Percentiles rank a stretch among this genome's conserved stretches.
Conservation (phyloP, 2,797 vertebrate species). For the Neostethus bicornis region DNA sequence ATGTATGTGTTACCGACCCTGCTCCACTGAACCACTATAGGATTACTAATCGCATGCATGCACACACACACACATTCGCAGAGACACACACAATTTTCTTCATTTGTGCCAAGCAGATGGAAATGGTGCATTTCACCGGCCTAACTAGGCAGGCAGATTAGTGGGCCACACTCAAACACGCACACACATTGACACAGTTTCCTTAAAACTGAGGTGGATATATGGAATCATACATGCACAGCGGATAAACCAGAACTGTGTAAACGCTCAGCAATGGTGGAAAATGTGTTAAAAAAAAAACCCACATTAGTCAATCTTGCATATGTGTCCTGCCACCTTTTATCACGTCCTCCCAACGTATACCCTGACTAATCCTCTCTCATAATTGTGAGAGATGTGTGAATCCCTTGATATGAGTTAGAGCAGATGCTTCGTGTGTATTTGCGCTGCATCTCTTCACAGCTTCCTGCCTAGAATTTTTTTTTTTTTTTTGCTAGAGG, state of each 20-base stretch:
- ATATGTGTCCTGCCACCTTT: constrained; percentile 30
- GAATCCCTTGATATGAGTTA: background rate
- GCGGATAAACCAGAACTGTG: constrained; percentile 30
- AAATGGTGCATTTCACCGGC: constrained; percentile 60
- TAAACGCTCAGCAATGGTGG: constrained; percentile 12
- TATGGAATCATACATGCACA: constrained; percentile 42
- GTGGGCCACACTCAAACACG: constrained; percentile 21
- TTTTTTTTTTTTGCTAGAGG: constrained; percentile 31
- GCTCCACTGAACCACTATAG: constrained; percentile 35
- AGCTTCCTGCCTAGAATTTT: constrained; percentile 19
- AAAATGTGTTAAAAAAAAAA: constrained; percentile 25
- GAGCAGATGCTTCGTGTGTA: constrained; percentile 12
- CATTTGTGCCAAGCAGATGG: constrained; percentile 64
- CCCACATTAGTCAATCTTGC: constrained; percentile 14
- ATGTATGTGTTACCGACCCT: constrained; percentile 24
- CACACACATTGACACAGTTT: constrained; percentile 10
- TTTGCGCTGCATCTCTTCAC: constrained; percentile 39
- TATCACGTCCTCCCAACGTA: constrained; percentile 21
- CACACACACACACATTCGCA: background rate
- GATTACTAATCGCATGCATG: constrained; percentile 43
- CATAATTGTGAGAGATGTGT: constrained; percentile 2
- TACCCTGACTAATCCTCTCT: constrained; percentile 9
- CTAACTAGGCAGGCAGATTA: constrained; percentile 63
- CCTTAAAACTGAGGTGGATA: constrained; percentile 35
- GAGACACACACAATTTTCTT: constrained; percentile 32